These are phyloP conservation scores for Dynastes maya DNA, from an alignment of 2,888 invertebrate species.

Conservation along the genomic window DNA sequence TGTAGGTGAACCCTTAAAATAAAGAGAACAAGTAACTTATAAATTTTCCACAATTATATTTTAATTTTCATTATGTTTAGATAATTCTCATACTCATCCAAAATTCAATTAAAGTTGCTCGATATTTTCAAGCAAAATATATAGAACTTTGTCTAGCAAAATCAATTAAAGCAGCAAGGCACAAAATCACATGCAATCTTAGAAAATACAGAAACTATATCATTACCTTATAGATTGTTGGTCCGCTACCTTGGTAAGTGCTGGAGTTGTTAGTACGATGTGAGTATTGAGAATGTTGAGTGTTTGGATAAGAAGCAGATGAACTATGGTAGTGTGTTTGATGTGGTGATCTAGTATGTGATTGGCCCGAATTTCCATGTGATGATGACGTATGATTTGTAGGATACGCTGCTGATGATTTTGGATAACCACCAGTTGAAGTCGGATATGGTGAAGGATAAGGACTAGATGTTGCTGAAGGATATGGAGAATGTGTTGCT, in stretches of 20 bases:
- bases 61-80: too few relatives aligned
- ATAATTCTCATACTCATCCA: too few relatives aligned
- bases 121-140: neutral
- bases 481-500: slow-evolving; percentile 32
- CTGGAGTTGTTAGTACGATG: slow-evolving; percentile 18
- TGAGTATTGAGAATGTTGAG: neutral
- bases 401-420: neutral
- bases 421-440: neutral
- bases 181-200: neutral
- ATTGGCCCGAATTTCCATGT: neutral
- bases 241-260: slow-evolving; percentile 18
- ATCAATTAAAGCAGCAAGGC: neutral
- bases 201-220: neutral
- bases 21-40: too few relatives aligned
- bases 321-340: slow-evolving; percentile 5
- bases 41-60: too few relatives aligned
- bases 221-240: slow-evolving; percentile 30
- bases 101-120: too few relatives aligned
- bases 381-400: neutral
- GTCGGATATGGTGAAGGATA: slow-evolving; percentile 13
- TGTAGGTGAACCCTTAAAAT: slow-evolving; percentile 81
- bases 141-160: neutral
- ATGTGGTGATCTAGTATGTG: slow-evolving; percentile 15
- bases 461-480: slow-evolving; percentile 42
- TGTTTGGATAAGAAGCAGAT: slow-evolving; percentile 36